These are phyloP conservation scores for Perca flavescens DNA, from an alignment of 2,113 vertebrate genomes.

Conservation along the genomic window DNA sequence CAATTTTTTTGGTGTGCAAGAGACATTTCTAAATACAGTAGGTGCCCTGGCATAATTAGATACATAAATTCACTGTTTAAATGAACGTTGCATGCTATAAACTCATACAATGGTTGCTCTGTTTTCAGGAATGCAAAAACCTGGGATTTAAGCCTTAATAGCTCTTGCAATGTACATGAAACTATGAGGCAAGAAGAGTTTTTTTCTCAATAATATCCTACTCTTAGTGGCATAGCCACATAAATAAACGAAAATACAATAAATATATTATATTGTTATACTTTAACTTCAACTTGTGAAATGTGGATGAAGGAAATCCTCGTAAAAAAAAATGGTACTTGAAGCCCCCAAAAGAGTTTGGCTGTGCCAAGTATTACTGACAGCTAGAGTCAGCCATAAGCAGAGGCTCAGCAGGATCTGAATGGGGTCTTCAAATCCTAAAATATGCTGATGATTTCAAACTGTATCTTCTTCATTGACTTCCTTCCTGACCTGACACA, in stretches of 20 bases:
- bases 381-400: constrained; percentile 65
- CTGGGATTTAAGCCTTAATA: constrained; percentile 52
- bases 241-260: constrained; percentile 53
- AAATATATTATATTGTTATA: constrained; percentile 43
- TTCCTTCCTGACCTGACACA: constrained; percentile 75
- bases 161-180: constrained; percentile 50
- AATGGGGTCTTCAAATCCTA: constrained; percentile 77
- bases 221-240: constrained; percentile 3
- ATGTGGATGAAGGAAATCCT: constrained; percentile 68
- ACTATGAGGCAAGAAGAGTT: constrained; percentile 34
- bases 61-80: constrained; percentile 34
- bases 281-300: constrained; percentile 69
- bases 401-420: constrained; percentile 68
- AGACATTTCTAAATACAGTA: neutral
- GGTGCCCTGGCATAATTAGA: neutral
- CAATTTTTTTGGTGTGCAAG: neutral
- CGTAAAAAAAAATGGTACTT: constrained; percentile 25
- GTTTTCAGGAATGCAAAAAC: constrained; percentile 62
- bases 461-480: constrained; percentile 66
- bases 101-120: constrained; percentile 48
- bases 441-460: constrained; percentile 84
- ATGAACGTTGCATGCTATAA: constrained; percentile 16
- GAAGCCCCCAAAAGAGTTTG: constrained; percentile 48
- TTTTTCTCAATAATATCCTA: constrained; percentile 45
- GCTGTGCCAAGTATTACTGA: constrained; percentile 54